Evolutionary conservation across 2,888 invertebrate genomes (phyloP).

Genomic region (Rhimphoctona megacephalus): DNA sequence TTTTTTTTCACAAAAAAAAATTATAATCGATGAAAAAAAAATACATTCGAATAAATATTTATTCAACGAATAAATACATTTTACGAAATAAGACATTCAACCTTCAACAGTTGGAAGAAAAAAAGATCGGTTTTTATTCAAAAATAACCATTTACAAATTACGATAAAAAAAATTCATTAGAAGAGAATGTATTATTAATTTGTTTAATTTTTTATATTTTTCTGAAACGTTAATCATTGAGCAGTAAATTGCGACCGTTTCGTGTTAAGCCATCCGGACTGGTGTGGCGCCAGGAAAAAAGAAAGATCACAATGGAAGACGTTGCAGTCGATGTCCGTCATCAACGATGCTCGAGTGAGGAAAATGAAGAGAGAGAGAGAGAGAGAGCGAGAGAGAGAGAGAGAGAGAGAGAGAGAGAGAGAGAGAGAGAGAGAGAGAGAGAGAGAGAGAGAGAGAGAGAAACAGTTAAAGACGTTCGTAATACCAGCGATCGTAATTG

Average conservation of each 20-base stretch:
- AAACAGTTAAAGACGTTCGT: slow-evolving; percentile 28
- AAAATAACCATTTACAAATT: too few relatives aligned
- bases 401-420: slow-evolving; percentile 10
- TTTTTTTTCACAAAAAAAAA: background rate
- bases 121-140: too few relatives aligned
- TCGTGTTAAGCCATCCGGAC: slow-evolving; percentile 1
- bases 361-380: slow-evolving; percentile 1
- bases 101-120: too few relatives aligned
- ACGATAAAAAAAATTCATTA: background rate
- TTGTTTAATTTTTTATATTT: background rate
- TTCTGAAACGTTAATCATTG: background rate
- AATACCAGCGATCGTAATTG: slow-evolving; percentile 66
- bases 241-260: background rate
- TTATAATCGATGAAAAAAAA: background rate
- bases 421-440: slow-evolving; percentile 7
- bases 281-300: slow-evolving; percentile 33
- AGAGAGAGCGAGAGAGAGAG: slow-evolving; percentile 16
- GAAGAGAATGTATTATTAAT: background rate
- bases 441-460: slow-evolving; percentile 21
- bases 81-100: too few relatives aligned
- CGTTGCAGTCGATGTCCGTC: slow-evolving; percentile 47
- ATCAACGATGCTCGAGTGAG: slow-evolving; percentile 29
- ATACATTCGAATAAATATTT: background rate
- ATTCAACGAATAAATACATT: background rate
- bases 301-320: slow-evolving; percentile 48